A percentile compares a stretch with the other conserved stretches of the same genome.
Conservation (phyloP, 1,140 invertebrate genomes). For the Drosophila watanabei region DNA sequence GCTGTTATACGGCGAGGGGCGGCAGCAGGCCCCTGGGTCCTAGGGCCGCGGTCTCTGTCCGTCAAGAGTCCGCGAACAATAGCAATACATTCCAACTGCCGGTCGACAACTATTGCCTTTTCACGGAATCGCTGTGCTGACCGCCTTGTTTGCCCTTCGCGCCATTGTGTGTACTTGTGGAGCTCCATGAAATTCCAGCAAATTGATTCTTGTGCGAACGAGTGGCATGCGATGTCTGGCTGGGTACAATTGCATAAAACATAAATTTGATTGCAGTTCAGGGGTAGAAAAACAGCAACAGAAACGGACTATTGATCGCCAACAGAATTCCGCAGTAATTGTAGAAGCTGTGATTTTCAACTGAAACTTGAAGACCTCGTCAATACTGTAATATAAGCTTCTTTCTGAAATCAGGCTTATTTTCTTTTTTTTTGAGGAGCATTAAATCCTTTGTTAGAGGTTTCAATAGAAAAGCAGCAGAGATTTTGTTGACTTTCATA, state of each 20-base stretch:
- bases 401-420: background rate
- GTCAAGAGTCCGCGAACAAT: background rate
- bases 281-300: background rate
- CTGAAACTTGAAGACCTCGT: background rate
- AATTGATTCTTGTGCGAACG: slow-evolving; percentile 24
- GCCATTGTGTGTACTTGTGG: slow-evolving; percentile 15
- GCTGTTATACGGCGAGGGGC: slow-evolving; percentile 28
- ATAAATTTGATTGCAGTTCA: slow-evolving; percentile 2
- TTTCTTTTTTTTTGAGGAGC: background rate
- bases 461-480: background rate
- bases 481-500: background rate
- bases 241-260: slow-evolving; percentile 15
- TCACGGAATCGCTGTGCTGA: background rate
- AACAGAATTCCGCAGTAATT: background rate
- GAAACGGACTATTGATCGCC: background rate
- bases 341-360: background rate
- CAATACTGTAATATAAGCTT: background rate
- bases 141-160: slow-evolving; percentile 13
- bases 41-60: background rate
- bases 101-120: slow-evolving; percentile 30
- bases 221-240: slow-evolving; percentile 4
- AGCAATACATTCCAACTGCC: slow-evolving; percentile 12
- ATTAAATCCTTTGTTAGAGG: background rate
- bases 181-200: slow-evolving; percentile 6
- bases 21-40: too few species aligned